Conservation (phyloP, 1,140 invertebrate genomes). For the Drosophila nigromelanica region DNA sequence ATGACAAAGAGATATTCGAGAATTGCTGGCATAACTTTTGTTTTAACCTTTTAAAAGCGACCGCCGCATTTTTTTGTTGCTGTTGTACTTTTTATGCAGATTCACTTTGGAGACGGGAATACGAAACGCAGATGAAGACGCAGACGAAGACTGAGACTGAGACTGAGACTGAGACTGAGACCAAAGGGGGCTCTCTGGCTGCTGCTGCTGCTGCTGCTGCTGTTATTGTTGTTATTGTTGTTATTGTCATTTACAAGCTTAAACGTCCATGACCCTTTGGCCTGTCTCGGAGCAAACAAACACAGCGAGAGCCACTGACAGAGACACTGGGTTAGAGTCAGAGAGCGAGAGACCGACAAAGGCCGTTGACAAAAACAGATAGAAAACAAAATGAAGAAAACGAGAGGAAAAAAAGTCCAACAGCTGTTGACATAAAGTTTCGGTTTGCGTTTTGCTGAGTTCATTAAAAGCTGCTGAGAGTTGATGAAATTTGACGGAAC, state of each 20-base stretch:
- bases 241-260: slow-evolving; percentile 76
- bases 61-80: slow-evolving; percentile 49
- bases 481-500: slow-evolving; percentile 31
- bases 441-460: slow-evolving; percentile 40
- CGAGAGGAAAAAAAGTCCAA: slow-evolving; percentile 25
- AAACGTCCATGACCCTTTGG: slow-evolving; percentile 79
- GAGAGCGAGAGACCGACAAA: neutral
- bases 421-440: slow-evolving; percentile 53
- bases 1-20: slow-evolving; percentile 23
- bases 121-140: slow-evolving; percentile 11
- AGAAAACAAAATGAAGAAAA: slow-evolving; percentile 15
- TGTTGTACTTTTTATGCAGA: slow-evolving; percentile 21
- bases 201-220: slow-evolving; percentile 8
- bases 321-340: slow-evolving; percentile 10
- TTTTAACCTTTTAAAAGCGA: slow-evolving; percentile 54
- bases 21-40: slow-evolving; percentile 51
- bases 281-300: slow-evolving; percentile 56
- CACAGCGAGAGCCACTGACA: slow-evolving; percentile 12
- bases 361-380: slow-evolving; percentile 12
- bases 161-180: slow-evolving; percentile 19
- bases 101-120: slow-evolving; percentile 35
- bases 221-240: slow-evolving; percentile 32
- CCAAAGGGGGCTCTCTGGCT: slow-evolving; percentile 32
- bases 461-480: slow-evolving; percentile 48
- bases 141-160: slow-evolving; percentile 32